Percentiles rank a stretch among this genome's conserved stretches.
These are phyloP conservation scores for Mesoclemmys tuberculata DNA, from an alignment of 2,113 vertebrate species.

Conservation along the genomic window DNA sequence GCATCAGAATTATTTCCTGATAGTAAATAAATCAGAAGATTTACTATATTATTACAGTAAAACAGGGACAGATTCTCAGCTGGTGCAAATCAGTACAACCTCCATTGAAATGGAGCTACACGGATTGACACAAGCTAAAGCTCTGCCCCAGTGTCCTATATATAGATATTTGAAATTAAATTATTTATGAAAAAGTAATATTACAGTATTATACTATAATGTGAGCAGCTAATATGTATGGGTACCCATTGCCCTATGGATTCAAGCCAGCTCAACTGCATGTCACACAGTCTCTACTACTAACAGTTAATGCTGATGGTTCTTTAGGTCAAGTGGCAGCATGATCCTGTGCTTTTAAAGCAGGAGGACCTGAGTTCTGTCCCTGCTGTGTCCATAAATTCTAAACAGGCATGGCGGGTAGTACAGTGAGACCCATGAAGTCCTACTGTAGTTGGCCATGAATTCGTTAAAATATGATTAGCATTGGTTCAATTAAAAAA, in stretches of 20 bases:
- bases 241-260: not conserved
- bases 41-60: not conserved
- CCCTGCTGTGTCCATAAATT: not conserved
- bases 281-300: not conserved
- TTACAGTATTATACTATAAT: not conserved
- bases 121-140: not conserved
- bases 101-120: not conserved
- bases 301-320: not conserved
- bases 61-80: not conserved
- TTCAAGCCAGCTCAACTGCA: not conserved
- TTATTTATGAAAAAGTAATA: not conserved
- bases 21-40: not conserved
- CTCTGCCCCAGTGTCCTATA: not conserved
- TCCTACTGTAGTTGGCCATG: not conserved
- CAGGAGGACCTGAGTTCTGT: not conserved
- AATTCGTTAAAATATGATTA: fast-evolving
- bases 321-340: not conserved
- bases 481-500: not conserved
- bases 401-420: fast-evolving
- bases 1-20: not conserved
- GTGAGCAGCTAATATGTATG: not conserved
- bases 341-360: not conserved
- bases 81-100: not conserved
- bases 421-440: not conserved
- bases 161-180: not conserved